phyloP scores from a whole-genome alignment of 2,797 vertebrate genomes.

The Lepus townsendii region DNA sequence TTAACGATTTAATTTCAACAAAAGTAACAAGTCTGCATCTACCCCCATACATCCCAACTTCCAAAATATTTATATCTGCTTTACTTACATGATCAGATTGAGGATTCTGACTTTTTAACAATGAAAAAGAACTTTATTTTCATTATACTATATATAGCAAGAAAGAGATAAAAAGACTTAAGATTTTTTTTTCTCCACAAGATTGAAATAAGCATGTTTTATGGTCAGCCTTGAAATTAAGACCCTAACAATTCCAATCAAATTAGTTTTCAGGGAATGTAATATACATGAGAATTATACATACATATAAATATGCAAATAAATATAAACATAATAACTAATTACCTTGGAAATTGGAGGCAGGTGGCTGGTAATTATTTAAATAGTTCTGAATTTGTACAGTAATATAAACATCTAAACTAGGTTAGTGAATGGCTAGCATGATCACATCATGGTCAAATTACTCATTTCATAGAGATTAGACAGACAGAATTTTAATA shows the following conservation, averaged over 20 bases:
- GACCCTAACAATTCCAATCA: conserved; percentile 31
- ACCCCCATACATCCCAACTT: background rate
- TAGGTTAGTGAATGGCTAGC: conserved; percentile 65
- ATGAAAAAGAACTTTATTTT: conserved; percentile 30
- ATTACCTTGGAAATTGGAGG: conserved; percentile 53
- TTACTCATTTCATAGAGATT: conserved; percentile 57
- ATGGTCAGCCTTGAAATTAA: background rate
- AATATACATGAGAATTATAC: conserved; percentile 44
- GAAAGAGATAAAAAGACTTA: conserved; percentile 21
- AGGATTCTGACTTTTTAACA: conserved; percentile 25
- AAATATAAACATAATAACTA: conserved; percentile 64
- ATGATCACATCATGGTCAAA: conserved; percentile 43
- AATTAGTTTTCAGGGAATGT: conserved; percentile 19
- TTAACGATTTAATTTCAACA: conserved; percentile 15
- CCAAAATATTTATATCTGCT: conserved; percentile 37
- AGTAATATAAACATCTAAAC: conserved; percentile 64
- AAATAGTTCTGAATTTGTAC: conserved; percentile 54
- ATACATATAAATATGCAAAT: conserved; percentile 51
- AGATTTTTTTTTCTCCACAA: background rate
- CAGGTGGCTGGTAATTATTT: conserved; percentile 57
- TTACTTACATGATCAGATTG: conserved; percentile 15
- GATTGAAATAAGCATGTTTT: conserved; percentile 50
- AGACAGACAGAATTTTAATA: conserved; percentile 54
- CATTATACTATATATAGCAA: conserved; percentile 3
- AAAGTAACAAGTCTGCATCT: background rate